Conservation (phyloP, 2,888 invertebrate species). For the Sussaba pulchella region DNA sequence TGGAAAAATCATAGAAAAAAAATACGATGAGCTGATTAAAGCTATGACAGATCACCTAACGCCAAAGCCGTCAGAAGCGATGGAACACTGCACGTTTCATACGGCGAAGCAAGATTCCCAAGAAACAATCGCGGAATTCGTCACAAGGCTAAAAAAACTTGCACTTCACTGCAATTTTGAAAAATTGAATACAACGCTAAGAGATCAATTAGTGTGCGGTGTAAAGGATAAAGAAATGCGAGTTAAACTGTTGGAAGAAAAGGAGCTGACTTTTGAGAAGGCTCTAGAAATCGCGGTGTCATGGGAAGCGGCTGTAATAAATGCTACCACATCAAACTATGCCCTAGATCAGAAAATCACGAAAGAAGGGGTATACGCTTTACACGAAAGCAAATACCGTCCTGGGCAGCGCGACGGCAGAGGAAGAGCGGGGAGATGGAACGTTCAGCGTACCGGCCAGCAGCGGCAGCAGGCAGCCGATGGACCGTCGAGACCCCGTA, state of each 20-base stretch:
- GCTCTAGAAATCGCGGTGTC: slow-evolving; percentile 26
- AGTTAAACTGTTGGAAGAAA: slow-evolving; percentile 35
- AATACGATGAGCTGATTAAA: slow-evolving; percentile 3
- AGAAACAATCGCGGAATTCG: slow-evolving; percentile 75
- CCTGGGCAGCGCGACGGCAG: background rate
- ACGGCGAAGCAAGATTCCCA: slow-evolving; percentile 65
- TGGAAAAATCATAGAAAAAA: background rate
- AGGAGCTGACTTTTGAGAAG: slow-evolving; percentile 21
- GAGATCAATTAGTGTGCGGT: slow-evolving; percentile 48
- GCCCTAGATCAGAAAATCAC: slow-evolving; percentile 1
- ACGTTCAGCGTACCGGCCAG: background rate
- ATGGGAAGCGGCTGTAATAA: slow-evolving; percentile 35
- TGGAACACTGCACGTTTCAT: slow-evolving; percentile 48
- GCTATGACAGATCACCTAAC: slow-evolving; percentile 14
- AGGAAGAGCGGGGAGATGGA: slow-evolving; percentile 5
- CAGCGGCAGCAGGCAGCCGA: slow-evolving; percentile 17
- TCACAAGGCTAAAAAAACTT: slow-evolving; percentile 83
- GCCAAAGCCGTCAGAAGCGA: slow-evolving; percentile 22
- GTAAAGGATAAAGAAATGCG: slow-evolving; percentile 24
- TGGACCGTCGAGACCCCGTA: background rate
- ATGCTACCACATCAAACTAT: slow-evolving; percentile 15
- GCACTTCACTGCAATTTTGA: slow-evolving; percentile 77
- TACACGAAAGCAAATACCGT: slow-evolving; percentile 1
- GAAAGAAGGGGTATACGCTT: background rate
- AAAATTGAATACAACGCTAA: slow-evolving; percentile 17